These are phyloP conservation scores for Drosophila meridiana DNA, from an alignment of 2,888 invertebrate genomes.

Conservation along the genomic window DNA sequence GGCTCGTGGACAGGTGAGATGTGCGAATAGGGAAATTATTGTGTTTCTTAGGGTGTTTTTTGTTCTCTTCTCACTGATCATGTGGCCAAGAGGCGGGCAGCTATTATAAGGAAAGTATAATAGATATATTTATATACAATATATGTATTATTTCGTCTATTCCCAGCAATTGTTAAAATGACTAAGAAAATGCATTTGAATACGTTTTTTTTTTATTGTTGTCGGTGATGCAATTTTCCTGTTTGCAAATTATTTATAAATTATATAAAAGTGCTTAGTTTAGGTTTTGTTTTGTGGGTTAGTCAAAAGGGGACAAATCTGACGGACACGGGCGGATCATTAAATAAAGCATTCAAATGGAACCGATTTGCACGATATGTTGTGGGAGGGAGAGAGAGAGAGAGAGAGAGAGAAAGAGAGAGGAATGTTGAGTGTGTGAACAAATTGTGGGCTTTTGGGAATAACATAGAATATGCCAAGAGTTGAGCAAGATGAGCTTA, in stretches of 20 bases:
- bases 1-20: constrained; percentile 39
- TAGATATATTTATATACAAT: neutral
- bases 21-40: constrained; percentile 9
- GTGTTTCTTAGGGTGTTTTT: constrained; percentile 32
- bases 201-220: constrained; percentile 10
- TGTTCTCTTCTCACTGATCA: constrained; percentile 29
- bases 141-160: constrained; percentile 11
- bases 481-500: neutral
- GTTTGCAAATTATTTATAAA: constrained; percentile 56
- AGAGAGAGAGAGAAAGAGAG: neutral
- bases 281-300: constrained; percentile 7
- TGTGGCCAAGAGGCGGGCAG: constrained; percentile 25
- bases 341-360: constrained; percentile 63
- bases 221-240: constrained; percentile 63
- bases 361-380: constrained; percentile 42
- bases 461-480: neutral
- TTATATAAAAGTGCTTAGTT: constrained; percentile 53
- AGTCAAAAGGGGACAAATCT: constrained; percentile 37
- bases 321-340: constrained; percentile 24
- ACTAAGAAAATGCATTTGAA: constrained; percentile 36
- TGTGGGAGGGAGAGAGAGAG: neutral
- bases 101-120: constrained; percentile 7
- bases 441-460: neutral
- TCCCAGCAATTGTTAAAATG: constrained; percentile 46
- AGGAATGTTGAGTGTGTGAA: neutral